Conservation (phyloP, 2,888 invertebrate species). For the Listrodromus nycthemerus region DNA sequence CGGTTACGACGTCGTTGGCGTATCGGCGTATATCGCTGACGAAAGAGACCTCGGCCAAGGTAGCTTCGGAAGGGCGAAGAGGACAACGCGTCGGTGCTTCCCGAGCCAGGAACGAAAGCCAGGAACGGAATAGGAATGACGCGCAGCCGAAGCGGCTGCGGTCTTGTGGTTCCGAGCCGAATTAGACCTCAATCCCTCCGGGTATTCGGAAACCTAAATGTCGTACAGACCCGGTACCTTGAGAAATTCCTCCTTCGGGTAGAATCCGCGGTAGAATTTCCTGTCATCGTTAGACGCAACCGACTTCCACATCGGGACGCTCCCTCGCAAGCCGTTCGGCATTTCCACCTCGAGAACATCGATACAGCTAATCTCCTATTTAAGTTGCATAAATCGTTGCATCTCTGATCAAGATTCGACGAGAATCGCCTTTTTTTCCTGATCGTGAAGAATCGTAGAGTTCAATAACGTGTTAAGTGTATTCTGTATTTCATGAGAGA, state of each 20-base stretch:
- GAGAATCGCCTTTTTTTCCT: too few species aligned
- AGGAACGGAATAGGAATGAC: conserved; percentile 37
- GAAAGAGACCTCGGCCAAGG: conserved; percentile 64
- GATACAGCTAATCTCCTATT: neutral
- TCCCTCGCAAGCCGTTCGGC: neutral
- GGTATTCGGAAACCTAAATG: conserved; percentile 31
- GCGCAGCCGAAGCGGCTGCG: conserved; percentile 59
- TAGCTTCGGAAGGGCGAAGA: neutral
- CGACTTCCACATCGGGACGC: neutral
- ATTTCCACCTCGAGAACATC: neutral
- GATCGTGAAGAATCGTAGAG: too few species aligned
- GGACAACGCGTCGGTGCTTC: conserved; percentile 14
- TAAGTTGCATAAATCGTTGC: too few species aligned
- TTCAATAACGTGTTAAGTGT: too few species aligned
- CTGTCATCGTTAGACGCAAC: neutral
- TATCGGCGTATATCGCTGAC: conserved; percentile 70
- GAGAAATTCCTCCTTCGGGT: conserved; percentile 11
- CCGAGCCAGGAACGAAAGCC: conserved; percentile 41
- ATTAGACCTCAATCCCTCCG: conserved; percentile 70
- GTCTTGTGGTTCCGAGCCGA: conserved; percentile 68
- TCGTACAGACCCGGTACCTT: conserved; percentile 5
- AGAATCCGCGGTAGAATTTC: conserved; percentile 19
- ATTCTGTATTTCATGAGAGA: too few species aligned
- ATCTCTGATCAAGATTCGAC: too few species aligned
- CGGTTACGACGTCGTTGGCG: conserved; percentile 74